phyloP scores from a whole-genome alignment of 2,113 vertebrate species.

The Equus przewalskii region DNA sequence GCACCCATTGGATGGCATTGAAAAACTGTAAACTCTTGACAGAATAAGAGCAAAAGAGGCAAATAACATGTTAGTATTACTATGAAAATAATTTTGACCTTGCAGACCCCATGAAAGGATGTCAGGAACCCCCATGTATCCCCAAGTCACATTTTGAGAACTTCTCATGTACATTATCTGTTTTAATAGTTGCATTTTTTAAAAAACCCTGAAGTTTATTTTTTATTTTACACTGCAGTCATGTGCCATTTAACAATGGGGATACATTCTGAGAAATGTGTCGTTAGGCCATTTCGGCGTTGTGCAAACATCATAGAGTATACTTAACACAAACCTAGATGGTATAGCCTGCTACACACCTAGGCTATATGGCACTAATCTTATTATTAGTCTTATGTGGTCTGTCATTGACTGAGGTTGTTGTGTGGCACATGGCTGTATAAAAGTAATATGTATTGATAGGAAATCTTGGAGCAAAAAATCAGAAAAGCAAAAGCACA shows the following conservation, averaged over 20 bases:
- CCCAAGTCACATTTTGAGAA: background rate
- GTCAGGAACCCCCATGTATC: background rate
- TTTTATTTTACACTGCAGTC: background rate
- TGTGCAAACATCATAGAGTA: too few relatives aligned
- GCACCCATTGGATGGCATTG: background rate
- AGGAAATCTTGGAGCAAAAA: background rate
- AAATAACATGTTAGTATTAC: background rate
- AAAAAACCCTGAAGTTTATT: background rate
- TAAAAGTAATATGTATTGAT: background rate
- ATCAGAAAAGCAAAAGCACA: background rate
- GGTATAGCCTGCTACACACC: too few relatives aligned
- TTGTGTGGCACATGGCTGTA: background rate
- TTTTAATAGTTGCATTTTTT: background rate
- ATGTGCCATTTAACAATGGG: too few relatives aligned
- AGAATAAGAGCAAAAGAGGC: background rate
- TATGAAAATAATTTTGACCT: background rate
- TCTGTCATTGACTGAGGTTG: too few relatives aligned
- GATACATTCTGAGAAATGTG: too few relatives aligned
- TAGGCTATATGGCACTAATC: too few relatives aligned
- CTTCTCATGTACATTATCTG: background rate
- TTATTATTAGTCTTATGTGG: too few relatives aligned
- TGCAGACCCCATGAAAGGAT: background rate
- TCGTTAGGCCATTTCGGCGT: too few relatives aligned
- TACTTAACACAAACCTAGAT: too few relatives aligned
- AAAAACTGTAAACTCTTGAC: background rate